These are phyloP conservation scores for Calcarius lapponicus DNA, from an alignment of 2,797 vertebrate genomes.

Conservation along the genomic window DNA sequence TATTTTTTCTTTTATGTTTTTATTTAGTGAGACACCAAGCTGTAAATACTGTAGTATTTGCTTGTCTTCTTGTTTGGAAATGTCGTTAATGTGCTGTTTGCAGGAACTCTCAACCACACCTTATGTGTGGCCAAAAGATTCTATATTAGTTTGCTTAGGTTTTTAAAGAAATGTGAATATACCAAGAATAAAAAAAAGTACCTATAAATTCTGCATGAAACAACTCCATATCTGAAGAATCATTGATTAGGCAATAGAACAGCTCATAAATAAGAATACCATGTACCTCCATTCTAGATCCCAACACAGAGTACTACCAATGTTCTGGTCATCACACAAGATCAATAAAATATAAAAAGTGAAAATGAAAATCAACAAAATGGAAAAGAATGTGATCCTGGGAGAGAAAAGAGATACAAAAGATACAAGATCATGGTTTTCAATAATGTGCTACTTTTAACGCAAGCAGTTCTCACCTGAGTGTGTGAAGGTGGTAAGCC, in stretches of 20 bases:
- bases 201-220: background rate
- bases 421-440: conserved; percentile 1
- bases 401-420: background rate
- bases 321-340: background rate
- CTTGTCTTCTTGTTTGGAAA: background rate
- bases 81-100: background rate
- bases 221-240: background rate
- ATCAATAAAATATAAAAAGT: background rate
- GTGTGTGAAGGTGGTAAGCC: conserved; percentile 96
- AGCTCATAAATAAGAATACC: background rate
- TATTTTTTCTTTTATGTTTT: background rate
- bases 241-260: background rate
- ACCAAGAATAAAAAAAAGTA: background rate
- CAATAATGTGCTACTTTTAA: background rate
- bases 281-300: background rate
- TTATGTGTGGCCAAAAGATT: background rate
- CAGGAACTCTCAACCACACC: background rate
- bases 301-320: background rate
- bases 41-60: background rate
- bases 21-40: background rate
- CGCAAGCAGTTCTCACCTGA: conserved; percentile 82
- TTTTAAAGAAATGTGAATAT: background rate
- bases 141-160: background rate
- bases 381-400: background rate
- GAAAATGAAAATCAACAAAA: background rate